Base-by-base conservation (phyloP, 1,140 invertebrate species). In the Solen grandis region DNA sequence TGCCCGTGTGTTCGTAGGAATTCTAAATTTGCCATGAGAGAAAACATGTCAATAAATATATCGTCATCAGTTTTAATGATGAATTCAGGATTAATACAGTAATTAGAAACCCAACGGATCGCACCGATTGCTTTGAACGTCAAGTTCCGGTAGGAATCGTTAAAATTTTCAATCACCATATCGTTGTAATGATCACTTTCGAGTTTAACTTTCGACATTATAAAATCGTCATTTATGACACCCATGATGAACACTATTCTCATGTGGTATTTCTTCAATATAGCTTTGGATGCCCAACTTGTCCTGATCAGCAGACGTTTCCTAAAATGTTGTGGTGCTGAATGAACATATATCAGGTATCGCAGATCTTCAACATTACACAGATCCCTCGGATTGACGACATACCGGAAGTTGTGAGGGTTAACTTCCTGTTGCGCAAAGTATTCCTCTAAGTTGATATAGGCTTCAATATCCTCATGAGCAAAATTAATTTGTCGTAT, bases 51-150 rank as follows among this genome's bases (percentile, higher is more conserved):
- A 13, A 88, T 77, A 25, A 89, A 69, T 36, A 87, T 80, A 84
- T 94, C 94, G 74, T 94, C 94, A 81, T 94, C 94, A 8, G 91
- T 90, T 85, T 94, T 94, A 55, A 94, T 86, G 52, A 94, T 83
- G 82, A 88, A 93, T 63, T 35, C 80, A 0, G 95, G 95, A 83
- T 94, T 92, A 78, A 85, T 82, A 89, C 92, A 95, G 91, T 95
- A 94, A 87, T 95, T 94, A 5, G 94, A 93, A 52, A 95, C 94
- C 95, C 96, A 97, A 89, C 96, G 96, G n/a, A 97, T 93, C 0
- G 94, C 95, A 94, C 96, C 96, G 4, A 96, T 94, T 91, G 97
- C 96, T 91, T 97, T 97, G 87, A 96, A 96, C 1, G 96, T 97
- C 91, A 97, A 94, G 92, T 97, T 97, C 79, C 95, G 94, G 88